phyloP scores from a whole-genome alignment of 2,797 vertebrate species.

The Linurgus olivaceus region DNA sequence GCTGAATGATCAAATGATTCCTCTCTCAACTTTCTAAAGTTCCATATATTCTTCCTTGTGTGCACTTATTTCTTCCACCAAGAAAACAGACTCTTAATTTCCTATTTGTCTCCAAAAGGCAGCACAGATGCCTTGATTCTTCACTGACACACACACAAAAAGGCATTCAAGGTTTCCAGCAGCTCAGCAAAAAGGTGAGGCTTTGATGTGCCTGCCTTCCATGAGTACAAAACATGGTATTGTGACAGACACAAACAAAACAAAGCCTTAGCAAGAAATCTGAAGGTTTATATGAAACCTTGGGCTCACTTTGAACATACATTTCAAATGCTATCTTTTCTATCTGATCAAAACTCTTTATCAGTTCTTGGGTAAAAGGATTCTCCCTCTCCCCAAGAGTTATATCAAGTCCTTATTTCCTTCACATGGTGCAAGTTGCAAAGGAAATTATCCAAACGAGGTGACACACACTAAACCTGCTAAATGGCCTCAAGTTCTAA shows the following conservation, averaged over 20 bases:
- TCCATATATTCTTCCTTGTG: not conserved
- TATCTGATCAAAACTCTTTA: not conserved
- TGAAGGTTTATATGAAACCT: not conserved
- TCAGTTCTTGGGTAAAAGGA: not conserved
- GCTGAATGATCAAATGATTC: not conserved
- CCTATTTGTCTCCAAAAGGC: not conserved
- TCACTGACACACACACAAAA: not conserved
- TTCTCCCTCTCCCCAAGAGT: not conserved
- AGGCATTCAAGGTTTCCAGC: not conserved
- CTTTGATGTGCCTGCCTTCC: not conserved
- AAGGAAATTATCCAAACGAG: not conserved
- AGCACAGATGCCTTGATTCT: not conserved
- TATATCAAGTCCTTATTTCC: not conserved
- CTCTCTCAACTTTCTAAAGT: not conserved
- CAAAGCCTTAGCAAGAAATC: not conserved
- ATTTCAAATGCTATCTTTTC: not conserved
- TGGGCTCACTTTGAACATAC: not conserved
- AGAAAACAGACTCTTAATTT: not conserved
- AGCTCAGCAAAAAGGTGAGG: not conserved
- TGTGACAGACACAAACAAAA: not conserved
- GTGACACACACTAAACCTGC: not conserved
- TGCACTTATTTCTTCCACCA: not conserved
- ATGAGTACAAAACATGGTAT: not conserved
- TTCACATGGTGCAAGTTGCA: not conserved
- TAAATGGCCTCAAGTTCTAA: not conserved